Conservation (phyloP, 2,888 invertebrate genomes). For the Beris morrisii region DNA sequence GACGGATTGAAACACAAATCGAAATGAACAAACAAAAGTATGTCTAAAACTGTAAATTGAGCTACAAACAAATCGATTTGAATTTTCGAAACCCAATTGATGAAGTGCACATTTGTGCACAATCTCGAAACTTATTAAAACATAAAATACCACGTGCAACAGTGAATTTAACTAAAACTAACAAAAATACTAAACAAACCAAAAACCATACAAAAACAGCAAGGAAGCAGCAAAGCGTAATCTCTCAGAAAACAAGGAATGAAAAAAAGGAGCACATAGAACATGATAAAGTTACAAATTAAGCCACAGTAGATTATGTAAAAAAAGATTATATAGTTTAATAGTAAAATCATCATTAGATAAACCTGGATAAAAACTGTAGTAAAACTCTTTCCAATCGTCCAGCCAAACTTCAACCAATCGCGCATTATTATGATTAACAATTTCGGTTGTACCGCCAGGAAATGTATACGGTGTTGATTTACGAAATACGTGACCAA, state of each 20-base stretch:
- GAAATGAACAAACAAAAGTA: constrained; percentile 11
- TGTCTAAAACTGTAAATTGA: too few species aligned
- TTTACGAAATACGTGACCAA: constrained; percentile 96
- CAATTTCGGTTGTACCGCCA: constrained; percentile 93
- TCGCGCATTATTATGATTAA: constrained; percentile 98
- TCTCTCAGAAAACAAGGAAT: constrained; percentile 15
- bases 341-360: constrained; percentile 12
- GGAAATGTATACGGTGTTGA: constrained; percentile 98
- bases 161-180: not conserved
- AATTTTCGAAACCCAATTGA: not conserved
- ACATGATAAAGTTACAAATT: constrained; percentile 17
- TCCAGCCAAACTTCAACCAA: constrained; percentile 99
- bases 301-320: not conserved
- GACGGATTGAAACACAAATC: too few species aligned
- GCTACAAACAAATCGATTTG: constrained; percentile 11
- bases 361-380: constrained; percentile 96
- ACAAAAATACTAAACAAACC: constrained; percentile 15
- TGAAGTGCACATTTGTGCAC: constrained; percentile 4
- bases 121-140: not conserved
- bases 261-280: constrained; percentile 19
- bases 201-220: constrained; percentile 18
- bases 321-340: constrained; percentile 3
- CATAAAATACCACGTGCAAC: constrained; percentile 14
- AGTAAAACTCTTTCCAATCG: constrained; percentile 98
- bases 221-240: not conserved